These are phyloP conservation scores for Hemiscyllium ocellatum DNA, from an alignment of 2,113 vertebrate species.

Conservation along the genomic window DNA sequence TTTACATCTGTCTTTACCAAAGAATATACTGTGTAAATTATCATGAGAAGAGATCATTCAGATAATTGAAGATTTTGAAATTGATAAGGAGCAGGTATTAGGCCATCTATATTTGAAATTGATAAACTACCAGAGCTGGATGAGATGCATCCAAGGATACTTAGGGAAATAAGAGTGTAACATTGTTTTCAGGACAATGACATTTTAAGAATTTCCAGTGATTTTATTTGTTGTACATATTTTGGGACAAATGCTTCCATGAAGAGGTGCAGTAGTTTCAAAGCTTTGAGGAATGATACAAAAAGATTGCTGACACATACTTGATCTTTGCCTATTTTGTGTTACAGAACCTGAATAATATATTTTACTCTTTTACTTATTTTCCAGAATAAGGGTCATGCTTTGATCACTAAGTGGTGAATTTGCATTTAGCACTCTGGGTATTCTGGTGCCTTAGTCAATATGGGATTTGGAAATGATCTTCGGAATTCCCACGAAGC, in stretches of 20 bases:
- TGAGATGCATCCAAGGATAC: too few species aligned
- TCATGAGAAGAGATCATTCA: too few species aligned
- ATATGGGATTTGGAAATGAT: slow-evolving; percentile 95
- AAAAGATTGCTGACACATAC: not conserved
- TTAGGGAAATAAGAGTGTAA: not conserved
- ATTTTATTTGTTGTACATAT: not conserved
- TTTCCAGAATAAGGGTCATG: slow-evolving; percentile 48
- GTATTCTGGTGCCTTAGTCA: slow-evolving; percentile 61
- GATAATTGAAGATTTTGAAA: too few species aligned
- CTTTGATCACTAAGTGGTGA: slow-evolving; percentile 54
- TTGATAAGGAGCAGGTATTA: too few species aligned
- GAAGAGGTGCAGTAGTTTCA: not conserved
- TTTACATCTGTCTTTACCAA: too few species aligned
- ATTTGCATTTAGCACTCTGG: slow-evolving; percentile 43
- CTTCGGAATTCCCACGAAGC: slow-evolving; percentile 89
- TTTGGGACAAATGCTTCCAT: not conserved
- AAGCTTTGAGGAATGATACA: not conserved
- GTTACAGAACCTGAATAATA: not conserved
- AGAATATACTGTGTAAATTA: too few species aligned
- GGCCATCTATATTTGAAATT: too few species aligned
- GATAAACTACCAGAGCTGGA: too few species aligned
- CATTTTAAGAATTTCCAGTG: not conserved
- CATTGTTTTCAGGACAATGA: not conserved
- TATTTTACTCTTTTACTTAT: not conserved
- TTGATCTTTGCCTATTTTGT: not conserved